Evolutionary conservation across 2,888 invertebrate species (phyloP).

Genomic region (Pomacea canaliculata): DNA sequence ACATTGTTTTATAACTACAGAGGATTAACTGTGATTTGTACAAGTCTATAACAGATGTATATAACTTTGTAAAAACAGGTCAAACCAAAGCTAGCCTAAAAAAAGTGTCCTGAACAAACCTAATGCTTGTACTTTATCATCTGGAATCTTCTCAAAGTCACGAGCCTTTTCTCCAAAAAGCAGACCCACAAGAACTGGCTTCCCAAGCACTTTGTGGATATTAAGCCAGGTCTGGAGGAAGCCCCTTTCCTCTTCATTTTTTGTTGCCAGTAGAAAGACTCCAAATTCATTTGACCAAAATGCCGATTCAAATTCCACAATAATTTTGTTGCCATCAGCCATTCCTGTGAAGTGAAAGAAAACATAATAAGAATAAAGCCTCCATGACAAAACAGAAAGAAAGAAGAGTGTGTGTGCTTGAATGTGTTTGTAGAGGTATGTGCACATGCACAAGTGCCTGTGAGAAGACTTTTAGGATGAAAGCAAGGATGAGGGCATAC

Average conservation of each 20-base stretch:
- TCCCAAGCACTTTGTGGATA: conserved; percentile 41
- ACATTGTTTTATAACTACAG: too few relatives aligned
- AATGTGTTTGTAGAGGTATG: too few relatives aligned
- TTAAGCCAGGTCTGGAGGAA: conserved; percentile 58
- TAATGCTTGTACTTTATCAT: conserved; percentile 41
- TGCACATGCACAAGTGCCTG: too few relatives aligned
- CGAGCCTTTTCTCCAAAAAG: conserved; percentile 44
- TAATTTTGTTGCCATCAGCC: conserved; percentile 40
- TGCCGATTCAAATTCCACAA: conserved; percentile 53
- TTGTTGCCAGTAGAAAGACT: conserved; percentile 46
- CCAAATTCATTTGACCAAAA: conserved; percentile 61
- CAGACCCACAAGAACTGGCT: conserved; percentile 44
- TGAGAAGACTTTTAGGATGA: too few relatives aligned
- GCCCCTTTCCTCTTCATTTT: conserved; percentile 38
- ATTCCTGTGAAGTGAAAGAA: conserved; percentile 19
- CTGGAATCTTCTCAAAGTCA: conserved; percentile 45
- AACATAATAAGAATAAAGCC: background rate
- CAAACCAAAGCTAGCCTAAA: too few relatives aligned
- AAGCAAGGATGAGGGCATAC: too few relatives aligned
- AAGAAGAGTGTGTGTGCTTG: too few relatives aligned
- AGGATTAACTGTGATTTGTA: background rate
- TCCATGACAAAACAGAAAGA: too few relatives aligned
- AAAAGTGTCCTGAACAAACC: conserved; percentile 26
- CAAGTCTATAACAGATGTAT: background rate
- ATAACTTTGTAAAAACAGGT: background rate